These are phyloP conservation scores for Pandemis heparana DNA, from an alignment of 2,888 invertebrate genomes.

Conservation along the genomic window DNA sequence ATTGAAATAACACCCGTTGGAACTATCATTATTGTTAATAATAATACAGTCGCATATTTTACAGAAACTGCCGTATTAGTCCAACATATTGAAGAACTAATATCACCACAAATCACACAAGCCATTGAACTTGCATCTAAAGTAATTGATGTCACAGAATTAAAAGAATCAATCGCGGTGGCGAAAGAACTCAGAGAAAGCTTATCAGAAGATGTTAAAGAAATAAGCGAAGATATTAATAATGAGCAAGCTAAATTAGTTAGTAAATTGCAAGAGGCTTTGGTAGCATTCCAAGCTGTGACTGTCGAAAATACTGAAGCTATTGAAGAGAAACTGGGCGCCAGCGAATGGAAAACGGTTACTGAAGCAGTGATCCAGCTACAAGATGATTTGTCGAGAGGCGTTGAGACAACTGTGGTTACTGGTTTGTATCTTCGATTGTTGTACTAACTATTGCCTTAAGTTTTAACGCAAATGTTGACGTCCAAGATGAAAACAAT, in stretches of 20 bases:
- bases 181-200: constrained; percentile 50
- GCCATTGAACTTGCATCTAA: constrained; percentile 49
- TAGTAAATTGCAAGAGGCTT: constrained; percentile 52
- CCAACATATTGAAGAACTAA: constrained; percentile 54
- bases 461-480: not conserved
- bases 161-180: constrained; percentile 50
- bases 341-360: constrained; percentile 53
- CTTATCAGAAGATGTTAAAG: constrained; percentile 39
- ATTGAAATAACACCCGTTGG: not conserved
- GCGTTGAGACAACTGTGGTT: constrained; percentile 36
- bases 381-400: constrained; percentile 57
- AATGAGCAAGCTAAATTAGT: constrained; percentile 50
- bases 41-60: not conserved
- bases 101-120: constrained; percentile 50
- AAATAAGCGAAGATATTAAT: not conserved
- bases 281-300: constrained; percentile 54
- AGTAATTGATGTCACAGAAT: constrained; percentile 47
- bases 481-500: no score
- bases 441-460: not conserved
- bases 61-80: constrained; percentile 46
- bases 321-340: constrained; percentile 46
- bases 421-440: not conserved
- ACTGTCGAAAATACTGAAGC: constrained; percentile 53
- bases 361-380: constrained; percentile 58
- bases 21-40: not conserved